phyloP scores from a whole-genome alignment of 2,888 invertebrate species.

The Chloromyia formosa region DNA sequence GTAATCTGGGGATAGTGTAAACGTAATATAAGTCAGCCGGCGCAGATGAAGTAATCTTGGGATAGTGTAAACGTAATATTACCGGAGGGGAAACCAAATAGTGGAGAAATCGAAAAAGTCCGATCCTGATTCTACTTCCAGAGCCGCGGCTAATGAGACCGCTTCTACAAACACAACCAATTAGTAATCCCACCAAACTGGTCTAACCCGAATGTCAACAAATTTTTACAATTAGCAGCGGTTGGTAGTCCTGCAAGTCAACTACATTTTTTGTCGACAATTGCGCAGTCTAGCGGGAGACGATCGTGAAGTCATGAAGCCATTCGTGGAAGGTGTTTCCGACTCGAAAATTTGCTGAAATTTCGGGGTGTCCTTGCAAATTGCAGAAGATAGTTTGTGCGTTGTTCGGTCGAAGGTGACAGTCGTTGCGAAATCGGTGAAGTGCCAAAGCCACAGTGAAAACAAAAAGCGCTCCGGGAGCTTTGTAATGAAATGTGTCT shows the following conservation, averaged over 20 bases:
- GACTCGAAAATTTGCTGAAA: constrained; percentile 16
- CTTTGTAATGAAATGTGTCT: constrained; percentile 17
- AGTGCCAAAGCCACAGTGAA: constrained; percentile 1
- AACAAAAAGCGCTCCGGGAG: neutral
- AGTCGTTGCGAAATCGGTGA: neutral
- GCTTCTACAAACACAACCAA: too few relatives aligned
- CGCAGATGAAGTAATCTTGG: too few relatives aligned
- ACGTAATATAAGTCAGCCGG: too few relatives aligned
- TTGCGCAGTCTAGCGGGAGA: constrained; percentile 13
- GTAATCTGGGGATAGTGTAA: too few relatives aligned
- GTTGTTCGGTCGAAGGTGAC: neutral
- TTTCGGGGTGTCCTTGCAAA: neutral
- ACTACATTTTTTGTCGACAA: neutral
- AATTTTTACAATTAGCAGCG: neutral
- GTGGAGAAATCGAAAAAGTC: too few relatives aligned
- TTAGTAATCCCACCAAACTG: too few relatives aligned
- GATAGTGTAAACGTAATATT: too few relatives aligned
- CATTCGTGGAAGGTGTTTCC: constrained; percentile 22
- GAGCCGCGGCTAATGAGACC: too few relatives aligned
- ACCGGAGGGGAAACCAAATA: too few relatives aligned
- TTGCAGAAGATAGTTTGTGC: neutral
- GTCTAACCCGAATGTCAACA: too few relatives aligned
- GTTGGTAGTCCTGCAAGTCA: constrained; percentile 12
- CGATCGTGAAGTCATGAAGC: constrained; percentile 31
- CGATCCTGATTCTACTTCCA: too few relatives aligned